Evolutionary conservation across 1,140 invertebrate genomes (phyloP).

Genomic region (Neomicropteryx cornuta): DNA sequence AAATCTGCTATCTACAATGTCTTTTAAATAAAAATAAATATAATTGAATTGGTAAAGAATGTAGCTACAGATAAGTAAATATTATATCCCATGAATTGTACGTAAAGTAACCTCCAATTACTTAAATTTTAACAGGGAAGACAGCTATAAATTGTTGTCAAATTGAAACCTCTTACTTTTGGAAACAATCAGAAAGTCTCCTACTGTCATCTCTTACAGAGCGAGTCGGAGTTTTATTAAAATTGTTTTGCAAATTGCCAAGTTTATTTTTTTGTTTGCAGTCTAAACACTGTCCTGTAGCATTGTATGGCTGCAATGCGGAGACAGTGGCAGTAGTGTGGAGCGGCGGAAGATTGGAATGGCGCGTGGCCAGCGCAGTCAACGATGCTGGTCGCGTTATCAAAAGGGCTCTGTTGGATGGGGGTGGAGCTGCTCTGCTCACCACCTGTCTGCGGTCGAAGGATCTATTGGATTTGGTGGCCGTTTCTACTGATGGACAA

Average conservation of each 20-base stretch:
- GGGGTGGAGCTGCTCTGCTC: conserved; percentile 69
- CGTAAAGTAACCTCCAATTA: too few relatives aligned
- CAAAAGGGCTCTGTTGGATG: conserved; percentile 66
- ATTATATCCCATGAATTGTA: too few relatives aligned
- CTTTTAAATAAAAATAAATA: neutral
- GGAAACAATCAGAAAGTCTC: too few relatives aligned
- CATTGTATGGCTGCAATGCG: conserved; percentile 32
- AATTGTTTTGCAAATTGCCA: too few relatives aligned
- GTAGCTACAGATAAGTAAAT: neutral
- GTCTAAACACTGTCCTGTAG: conserved; percentile 37
- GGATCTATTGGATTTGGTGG: conserved; percentile 73
- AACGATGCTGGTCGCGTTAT: conserved; percentile 87
- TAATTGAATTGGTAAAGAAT: conserved; percentile 2
- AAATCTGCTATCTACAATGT: too few relatives aligned
- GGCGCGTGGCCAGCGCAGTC: conserved; percentile 58
- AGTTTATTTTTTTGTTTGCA: conserved; percentile 25
- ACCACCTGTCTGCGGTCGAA: conserved; percentile 73
- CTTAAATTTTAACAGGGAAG: too few relatives aligned
- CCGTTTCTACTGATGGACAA: conserved; percentile 77
- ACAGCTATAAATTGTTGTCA: too few relatives aligned
- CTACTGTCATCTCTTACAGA: too few relatives aligned
- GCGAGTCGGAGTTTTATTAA: too few relatives aligned
- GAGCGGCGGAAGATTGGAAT: conserved; percentile 89
- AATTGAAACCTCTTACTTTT: too few relatives aligned
- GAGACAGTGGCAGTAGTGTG: conserved; percentile 48